These are phyloP conservation scores for Petrocephalus microphthalmus DNA, from an alignment of 2,113 vertebrate species.

Conservation along the genomic window DNA sequence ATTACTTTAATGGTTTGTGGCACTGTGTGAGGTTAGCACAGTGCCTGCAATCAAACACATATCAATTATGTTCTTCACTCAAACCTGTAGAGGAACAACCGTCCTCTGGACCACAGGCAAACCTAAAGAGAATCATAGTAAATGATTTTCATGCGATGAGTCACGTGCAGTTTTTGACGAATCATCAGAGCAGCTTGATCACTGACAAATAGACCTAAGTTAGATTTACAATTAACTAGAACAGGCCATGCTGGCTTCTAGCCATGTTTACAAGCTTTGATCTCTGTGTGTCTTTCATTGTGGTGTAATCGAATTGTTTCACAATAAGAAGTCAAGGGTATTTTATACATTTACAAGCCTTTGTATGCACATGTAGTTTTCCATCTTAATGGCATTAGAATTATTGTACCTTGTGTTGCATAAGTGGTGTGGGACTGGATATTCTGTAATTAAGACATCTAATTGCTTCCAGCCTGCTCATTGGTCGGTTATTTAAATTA, in stretches of 20 bases:
- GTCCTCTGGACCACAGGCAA: constrained; percentile 10
- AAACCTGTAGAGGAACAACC: constrained; percentile 25
- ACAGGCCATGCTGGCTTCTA: not conserved
- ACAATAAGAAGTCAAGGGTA: not conserved
- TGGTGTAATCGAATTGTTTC: not conserved
- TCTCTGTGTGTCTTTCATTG: not conserved
- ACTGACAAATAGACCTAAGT: not conserved
- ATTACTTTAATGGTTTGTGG: constrained; percentile 7
- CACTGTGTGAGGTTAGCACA: constrained; percentile 25
- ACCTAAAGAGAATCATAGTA: not conserved
- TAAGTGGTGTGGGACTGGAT: not conserved
- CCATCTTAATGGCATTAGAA: not conserved
- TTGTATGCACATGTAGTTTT: not conserved
- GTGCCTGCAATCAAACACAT: constrained; percentile 33
- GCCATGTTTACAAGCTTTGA: not conserved
- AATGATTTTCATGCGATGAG: not conserved
- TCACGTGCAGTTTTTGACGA: not conserved
- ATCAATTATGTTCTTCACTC: constrained; percentile 22
- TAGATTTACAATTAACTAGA: not conserved
- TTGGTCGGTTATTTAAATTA: not conserved
- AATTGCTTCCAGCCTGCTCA: not conserved
- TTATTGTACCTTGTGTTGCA: not conserved
- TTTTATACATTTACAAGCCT: not conserved
- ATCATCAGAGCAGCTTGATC: not conserved
- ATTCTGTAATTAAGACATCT: not conserved